phyloP scores from a whole-genome alignment of 1,140 invertebrate genomes.

The Drosophila prosaltans region DNA sequence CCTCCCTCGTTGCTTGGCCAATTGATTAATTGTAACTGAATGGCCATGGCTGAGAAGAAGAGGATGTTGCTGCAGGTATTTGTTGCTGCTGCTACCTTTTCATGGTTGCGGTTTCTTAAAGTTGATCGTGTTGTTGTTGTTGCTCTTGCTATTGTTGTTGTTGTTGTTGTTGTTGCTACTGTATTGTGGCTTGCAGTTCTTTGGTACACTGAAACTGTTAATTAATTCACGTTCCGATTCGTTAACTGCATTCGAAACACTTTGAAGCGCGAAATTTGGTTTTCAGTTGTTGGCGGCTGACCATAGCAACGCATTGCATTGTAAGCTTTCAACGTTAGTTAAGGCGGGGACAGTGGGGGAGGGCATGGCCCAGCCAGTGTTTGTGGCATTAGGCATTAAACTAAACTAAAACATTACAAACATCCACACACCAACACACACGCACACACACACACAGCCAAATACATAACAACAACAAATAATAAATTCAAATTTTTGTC shows the following conservation, averaged over 20 bases:
- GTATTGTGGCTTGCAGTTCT: slow-evolving; percentile 61
- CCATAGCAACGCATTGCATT: slow-evolving; percentile 35
- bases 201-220: slow-evolving; percentile 79
- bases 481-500: slow-evolving; percentile 62
- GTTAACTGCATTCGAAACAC: slow-evolving; percentile 76
- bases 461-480: too few species aligned
- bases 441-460: slow-evolving; percentile 26
- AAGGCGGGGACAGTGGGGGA: slow-evolving; percentile 13
- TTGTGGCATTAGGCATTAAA: slow-evolving; percentile 55
- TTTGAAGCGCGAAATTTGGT: slow-evolving; percentile 77
- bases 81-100: slow-evolving; percentile 60
- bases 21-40: slow-evolving; percentile 69
- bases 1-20: slow-evolving; percentile 59
- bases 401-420: slow-evolving; percentile 32
- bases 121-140: slow-evolving; percentile 31
- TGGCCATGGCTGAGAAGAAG: slow-evolving; percentile 30
- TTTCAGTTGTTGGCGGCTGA: slow-evolving; percentile 39
- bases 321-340: slow-evolving; percentile 39
- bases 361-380: slow-evolving; percentile 42
- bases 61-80: slow-evolving; percentile 23
- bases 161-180: slow-evolving; percentile 26
- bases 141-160: slow-evolving; percentile 13
- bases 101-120: slow-evolving; percentile 63
- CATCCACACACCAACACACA: slow-evolving; percentile 29
- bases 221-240: slow-evolving; percentile 80